Conservation (phyloP, 1,140 invertebrate genomes). For the Pteromalus puparum region DNA sequence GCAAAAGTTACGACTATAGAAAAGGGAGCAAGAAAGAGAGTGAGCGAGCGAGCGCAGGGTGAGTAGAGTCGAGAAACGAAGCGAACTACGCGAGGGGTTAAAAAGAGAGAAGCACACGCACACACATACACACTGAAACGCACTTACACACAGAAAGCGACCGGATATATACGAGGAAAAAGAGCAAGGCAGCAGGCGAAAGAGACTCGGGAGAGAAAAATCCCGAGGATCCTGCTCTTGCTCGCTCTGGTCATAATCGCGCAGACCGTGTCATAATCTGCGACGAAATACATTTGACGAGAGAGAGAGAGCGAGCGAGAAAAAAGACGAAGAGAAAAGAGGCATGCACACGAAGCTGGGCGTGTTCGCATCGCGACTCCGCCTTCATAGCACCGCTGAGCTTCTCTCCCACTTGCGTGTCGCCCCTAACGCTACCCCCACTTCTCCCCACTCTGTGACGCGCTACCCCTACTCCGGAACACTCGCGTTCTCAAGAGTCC, state of each 20-base stretch:
- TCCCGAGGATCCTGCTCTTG: constrained; percentile 49
- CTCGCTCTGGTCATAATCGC: constrained; percentile 71
- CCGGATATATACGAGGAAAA: constrained; percentile 28
- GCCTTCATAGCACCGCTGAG: neutral
- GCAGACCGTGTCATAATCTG: constrained; percentile 75
- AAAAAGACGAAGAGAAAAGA: neutral
- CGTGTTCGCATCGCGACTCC: constrained; percentile 6
- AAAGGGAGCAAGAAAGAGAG: constrained; percentile 49
- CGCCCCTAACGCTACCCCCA: neutral
- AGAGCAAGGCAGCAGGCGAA: constrained; percentile 47
- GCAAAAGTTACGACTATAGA: constrained; percentile 50
- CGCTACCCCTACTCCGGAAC: neutral
- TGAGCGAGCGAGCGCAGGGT: constrained; percentile 33
- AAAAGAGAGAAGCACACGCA: constrained; percentile 30
- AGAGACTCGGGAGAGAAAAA: constrained; percentile 49
- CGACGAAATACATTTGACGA: constrained; percentile 75
- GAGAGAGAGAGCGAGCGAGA: constrained; percentile 21
- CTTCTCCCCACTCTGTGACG: neutral
- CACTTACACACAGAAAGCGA: constrained; percentile 12
- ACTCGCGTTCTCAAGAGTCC: neutral
- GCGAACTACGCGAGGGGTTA: constrained; percentile 9
- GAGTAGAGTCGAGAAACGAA: constrained; percentile 8
- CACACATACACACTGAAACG: neutral
- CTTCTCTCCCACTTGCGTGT: constrained; percentile 8
- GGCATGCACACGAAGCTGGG: neutral